phyloP scores from a whole-genome alignment of 2,888 invertebrate genomes.

The Phyllotreta cruciferae region DNA sequence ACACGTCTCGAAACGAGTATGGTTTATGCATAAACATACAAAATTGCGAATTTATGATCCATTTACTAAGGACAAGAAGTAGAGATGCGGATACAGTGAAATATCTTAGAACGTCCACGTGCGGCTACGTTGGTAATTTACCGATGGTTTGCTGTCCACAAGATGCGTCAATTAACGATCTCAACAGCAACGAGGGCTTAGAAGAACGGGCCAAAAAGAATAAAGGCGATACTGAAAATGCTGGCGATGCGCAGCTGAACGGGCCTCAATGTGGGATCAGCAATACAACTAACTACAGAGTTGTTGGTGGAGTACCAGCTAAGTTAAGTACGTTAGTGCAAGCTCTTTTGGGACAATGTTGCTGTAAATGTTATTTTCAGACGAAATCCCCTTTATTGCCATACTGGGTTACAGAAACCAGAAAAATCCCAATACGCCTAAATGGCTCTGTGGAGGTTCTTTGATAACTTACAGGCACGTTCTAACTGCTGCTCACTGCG shows the following conservation, averaged over 20 bases:
- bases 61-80: constrained; percentile 60
- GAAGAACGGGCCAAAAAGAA: constrained; percentile 14
- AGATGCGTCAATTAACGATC: constrained; percentile 22
- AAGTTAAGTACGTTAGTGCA: constrained; percentile 62
- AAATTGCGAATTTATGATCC: constrained; percentile 63
- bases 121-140: constrained; percentile 70
- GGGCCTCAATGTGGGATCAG: constrained; percentile 70
- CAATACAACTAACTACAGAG: constrained; percentile 64
- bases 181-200: constrained; percentile 22
- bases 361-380: constrained; percentile 55
- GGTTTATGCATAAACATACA: constrained; percentile 66
- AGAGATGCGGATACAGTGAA: constrained; percentile 60
- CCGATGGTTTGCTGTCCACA: constrained; percentile 72
- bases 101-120: constrained; percentile 70
- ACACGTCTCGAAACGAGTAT: constrained; percentile 60
- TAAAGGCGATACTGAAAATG: constrained; percentile 15
- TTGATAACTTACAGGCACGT: constrained; percentile 73
- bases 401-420: constrained; percentile 71
- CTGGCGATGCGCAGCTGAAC: constrained; percentile 49
- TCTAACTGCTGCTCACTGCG: constrained; percentile 82
- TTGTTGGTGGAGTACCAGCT: constrained; percentile 77
- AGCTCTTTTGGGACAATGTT: background rate
- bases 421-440: constrained; percentile 57
- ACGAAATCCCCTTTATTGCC: constrained; percentile 83
- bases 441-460: constrained; percentile 71